Base-by-base conservation (phyloP, 2,113 vertebrate genomes). In the Colius striatus region DNA sequence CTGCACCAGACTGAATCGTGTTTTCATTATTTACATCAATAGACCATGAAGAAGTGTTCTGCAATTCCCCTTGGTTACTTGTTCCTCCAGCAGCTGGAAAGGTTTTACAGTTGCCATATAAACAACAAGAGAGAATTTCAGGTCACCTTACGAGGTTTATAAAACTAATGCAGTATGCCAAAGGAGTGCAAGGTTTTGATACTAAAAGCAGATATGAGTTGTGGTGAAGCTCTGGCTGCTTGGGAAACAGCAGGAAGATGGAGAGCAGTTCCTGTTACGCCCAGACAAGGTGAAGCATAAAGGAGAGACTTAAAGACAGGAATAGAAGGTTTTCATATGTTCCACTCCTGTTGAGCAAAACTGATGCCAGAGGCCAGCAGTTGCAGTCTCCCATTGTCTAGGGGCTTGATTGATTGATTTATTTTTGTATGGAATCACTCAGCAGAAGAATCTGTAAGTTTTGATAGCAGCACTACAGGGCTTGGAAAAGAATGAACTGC, bases 21-120 rank as follows among this genome's bases (percentile, higher is more conserved):
- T 65, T 75, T 57, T 67, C 27, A 9, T n/a, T 77, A 0, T 73
- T 80, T n/a, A 19, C 11, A 11, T 30, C 34, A 74, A 51, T n/a
- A 20, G 0, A 0, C 51, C 74, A 6, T 54, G 53, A 53, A 62
- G 55, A 71, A 8, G 78, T 0, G 0, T 54, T 74, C 63, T 71
- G 30, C 43, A 2, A 1, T 70, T 83, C 36, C 71, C 32, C 26
- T 32, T 48, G 36, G 19, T 70, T 51, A 13, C 30, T 50, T 66
- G 54, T 51, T n/a, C 38, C 81, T 50, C 16, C 71, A 76, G 63
- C 26, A 29, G 32, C 2, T 58, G 67, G 50, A 58, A 45, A 16
- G 23, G 16, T 41, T 70, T 73, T 67, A 8, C 29, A 38, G n/a
- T 72, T 84, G 57, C 62, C 84, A 72, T 91, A 34, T 79, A 72